Base-by-base conservation (phyloP, 2,797 vertebrate genomes). In the Diceros bicornis region DNA sequence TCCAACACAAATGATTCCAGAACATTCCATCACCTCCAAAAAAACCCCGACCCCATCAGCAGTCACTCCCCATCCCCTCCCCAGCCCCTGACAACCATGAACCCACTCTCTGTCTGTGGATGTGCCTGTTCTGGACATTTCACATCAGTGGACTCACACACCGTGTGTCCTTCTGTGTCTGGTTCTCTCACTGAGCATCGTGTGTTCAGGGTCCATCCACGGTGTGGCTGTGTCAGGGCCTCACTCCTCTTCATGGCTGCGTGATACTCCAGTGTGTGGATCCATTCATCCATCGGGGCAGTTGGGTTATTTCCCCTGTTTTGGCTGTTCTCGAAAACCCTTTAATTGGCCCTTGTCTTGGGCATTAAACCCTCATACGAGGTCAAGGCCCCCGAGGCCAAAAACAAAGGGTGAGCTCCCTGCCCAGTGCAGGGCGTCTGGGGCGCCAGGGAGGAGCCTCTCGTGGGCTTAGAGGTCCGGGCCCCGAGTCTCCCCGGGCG, bases 341-440 rank as follows among this genome's bases (percentile, higher is more conserved):
- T 77, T 17, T 14, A 32, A 7, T 0, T 1, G 3, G 50, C 32
- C 77, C 75, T 16, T 9, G 34, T 61, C 29, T 16, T 44, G 34
- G 29, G 10, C 50, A 0, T 61, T 61, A 41, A 82, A 41, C 50
- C 44, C 55, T 71, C 55, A 16, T 32, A 6, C 10, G 1, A 55
- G 57, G 27, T 37, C 50, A 14, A 59, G 17, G 7, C 21, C 14
- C 23, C 2, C 7, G 5, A 32, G n/a, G 27, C 75, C 93, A 17
- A 32, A 81, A 88, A 69, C 62, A 9, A 32, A 78, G 57, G n/a
- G 25, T 0, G 0, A 2, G 12, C 13, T 12, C 21, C 47, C 7
- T 13, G 7, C 11, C 50, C 74, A 57, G 29, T 3, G 0, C 0
- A 0, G 27, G 61, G 18, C 0, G 0, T 4, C 27, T 4, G 32